Conservation (phyloP, 1,140 invertebrate species). For the Mizuhopecten yessoensis region DNA sequence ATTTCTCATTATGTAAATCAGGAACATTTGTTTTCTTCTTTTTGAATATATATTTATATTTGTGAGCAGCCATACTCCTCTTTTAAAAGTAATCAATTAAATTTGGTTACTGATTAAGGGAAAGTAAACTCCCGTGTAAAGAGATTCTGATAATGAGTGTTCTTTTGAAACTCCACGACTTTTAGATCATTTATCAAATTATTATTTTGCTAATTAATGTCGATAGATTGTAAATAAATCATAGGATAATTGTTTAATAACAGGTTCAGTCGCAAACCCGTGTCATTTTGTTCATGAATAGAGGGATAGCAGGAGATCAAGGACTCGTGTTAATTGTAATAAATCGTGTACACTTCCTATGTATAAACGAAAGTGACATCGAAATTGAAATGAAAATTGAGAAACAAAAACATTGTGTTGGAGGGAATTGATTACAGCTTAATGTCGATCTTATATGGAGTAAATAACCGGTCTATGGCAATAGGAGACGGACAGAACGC, state of each 20-base stretch:
- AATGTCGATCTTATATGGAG: constrained; percentile 38
- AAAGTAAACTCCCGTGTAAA: background rate
- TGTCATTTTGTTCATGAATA: constrained; percentile 10
- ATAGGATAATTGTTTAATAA: constrained; percentile 13
- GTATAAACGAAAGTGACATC: constrained; percentile 33
- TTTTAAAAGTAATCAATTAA: background rate
- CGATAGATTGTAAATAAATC: constrained; percentile 29
- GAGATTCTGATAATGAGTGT: background rate
- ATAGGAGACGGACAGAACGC: constrained; percentile 22
- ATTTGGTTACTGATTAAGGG: background rate
- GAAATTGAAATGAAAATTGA: constrained; percentile 29
- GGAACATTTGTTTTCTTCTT: background rate
- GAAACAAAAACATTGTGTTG: constrained; percentile 37
- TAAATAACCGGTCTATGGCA: background rate
- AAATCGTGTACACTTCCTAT: constrained; percentile 25
- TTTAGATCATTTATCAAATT: constrained; percentile 20
- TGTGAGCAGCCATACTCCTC: background rate
- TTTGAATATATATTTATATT: background rate
- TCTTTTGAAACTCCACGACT: background rate
- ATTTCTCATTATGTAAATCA: background rate
- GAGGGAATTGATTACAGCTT: background rate
- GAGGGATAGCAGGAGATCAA: background rate
- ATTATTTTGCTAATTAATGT: background rate
- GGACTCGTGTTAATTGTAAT: background rate
- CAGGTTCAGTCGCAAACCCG: constrained; percentile 18